Evolutionary conservation across 2,797 vertebrate genomes (phyloP).

Genomic region (Myotis pilosus): DNA sequence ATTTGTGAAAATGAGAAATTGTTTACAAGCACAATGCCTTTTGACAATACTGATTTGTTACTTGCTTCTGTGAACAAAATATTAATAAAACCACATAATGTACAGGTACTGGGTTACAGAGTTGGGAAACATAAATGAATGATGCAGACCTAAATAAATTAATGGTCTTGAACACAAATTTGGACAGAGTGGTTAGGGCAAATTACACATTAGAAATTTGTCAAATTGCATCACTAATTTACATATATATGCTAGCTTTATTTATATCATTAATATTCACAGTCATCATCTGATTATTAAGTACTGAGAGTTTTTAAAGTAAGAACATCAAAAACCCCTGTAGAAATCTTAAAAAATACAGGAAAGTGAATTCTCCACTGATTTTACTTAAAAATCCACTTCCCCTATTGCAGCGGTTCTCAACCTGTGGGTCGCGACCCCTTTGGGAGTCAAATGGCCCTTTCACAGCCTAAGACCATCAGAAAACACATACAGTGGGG

Average conservation of each 20-base stretch:
- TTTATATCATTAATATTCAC: background rate
- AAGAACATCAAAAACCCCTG: background rate
- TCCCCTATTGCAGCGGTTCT: no score
- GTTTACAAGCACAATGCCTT: background rate
- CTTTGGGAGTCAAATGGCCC: no score
- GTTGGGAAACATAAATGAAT: background rate
- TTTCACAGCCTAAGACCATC: no score
- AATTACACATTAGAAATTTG: background rate
- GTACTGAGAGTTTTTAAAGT: background rate
- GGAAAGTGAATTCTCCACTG: background rate
- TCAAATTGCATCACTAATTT: background rate
- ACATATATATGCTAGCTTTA: background rate
- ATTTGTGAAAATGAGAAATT: background rate
- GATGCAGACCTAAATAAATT: background rate
- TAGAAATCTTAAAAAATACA: background rate
- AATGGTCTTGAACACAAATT: background rate
- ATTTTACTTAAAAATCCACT: background rate
- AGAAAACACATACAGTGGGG: no score
- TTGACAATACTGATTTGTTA: background rate
- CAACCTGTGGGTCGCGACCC: no score
- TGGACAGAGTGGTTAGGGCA: no score
- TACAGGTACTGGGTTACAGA: background rate
- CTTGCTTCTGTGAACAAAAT: background rate
- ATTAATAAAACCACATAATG: background rate
- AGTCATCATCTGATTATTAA: background rate